Base-by-base conservation (phyloP, 2,113 vertebrate species). In the Nansenia antarctica region DNA sequence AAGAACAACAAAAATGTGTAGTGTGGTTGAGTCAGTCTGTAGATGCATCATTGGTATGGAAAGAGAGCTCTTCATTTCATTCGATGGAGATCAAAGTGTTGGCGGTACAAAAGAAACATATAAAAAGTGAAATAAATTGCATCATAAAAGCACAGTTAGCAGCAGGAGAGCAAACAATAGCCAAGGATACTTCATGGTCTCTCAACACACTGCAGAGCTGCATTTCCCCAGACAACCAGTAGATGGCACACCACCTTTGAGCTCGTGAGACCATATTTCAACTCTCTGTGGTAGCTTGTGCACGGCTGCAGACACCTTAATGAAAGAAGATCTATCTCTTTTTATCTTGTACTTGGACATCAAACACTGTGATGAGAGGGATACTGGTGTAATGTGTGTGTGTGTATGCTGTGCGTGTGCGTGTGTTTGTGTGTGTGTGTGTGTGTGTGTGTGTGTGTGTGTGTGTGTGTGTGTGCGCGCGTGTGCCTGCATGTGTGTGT, bases 401-500 rank as follows among this genome's bases (percentile, higher is more conserved):
- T 35, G 34, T 35, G 34, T 35, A 9, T 35, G 35, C 5, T 47
- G 55, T 47, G 57, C 22, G 67, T 18, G 18, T 32, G 37, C 31
- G 29, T 11, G 26, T 5, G 26, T 1, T 1, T 11, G 39, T 34
- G 11, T 47, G 26, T 49, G 31, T 35, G 55, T 6, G 37, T 18
- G 47, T 53, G 20, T 14, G 47, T 65, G 30, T 32, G 27, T 35
- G 20, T 35, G 52, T 37, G 22, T 45, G 2, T 47, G 8, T 47
- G 62, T 26, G 27, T 6, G 27, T 7, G 3, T 30, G 53, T 27
- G 42, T 47, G 42, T 42, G 55, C 31, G 29, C 31, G 55, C 15
- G 42, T 32, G 34, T 57, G 72, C 4, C 22, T 64, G 72, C 11
- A 9, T 57, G 58, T 74, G 9, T 59, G 39, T 53, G 26, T 34